Base-by-base conservation (phyloP, 1,140 invertebrate genomes). In the Lasioglossum baleicum region DNA sequence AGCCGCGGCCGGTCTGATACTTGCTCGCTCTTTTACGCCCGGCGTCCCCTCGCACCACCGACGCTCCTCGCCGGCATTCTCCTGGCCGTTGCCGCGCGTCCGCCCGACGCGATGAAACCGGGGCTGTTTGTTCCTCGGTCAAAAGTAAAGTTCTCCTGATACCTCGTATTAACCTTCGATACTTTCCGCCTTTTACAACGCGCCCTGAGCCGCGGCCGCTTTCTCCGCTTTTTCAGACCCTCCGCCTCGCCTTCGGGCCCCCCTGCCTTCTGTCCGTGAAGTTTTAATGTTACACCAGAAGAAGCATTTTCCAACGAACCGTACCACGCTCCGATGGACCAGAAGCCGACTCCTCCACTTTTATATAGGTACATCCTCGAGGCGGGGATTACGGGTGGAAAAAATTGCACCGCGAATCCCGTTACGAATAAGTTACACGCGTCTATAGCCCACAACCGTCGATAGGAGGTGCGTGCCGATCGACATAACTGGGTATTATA, bases 171-270 rank as follows among this genome's bases (percentile, higher is more conserved):
- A 75, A 80, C 48, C 22, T 44, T 75, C 74, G 53, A 67, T 81
- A 81, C 51, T 64, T 81, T 81, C 74, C 73, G 73, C 65, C 58
- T 76, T 44, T 69, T 81, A 79, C 76, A 73, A n/a, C n/a, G n/a
- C n/a, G n/a, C n/a, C n/a, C n/a, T n/a, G n/a, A 79, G n/a, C n/a
- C 15, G 44, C n/a, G 20, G 3, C 51, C 5, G 48, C 61, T 73
- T 58, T 58, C 26, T 8, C 72, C n/a, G 40, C 31, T 60, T 79
- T 73, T 64, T 73, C 66, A 44, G 65, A 2, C 2, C 40, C 31
- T 17, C 2, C 3, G 65, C n/a, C 20, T n/a, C n/a, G n/a, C n/a
- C n/a, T n/a, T n/a, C n/a, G n/a, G n/a, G n/a, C n/a, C n/a, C n/a
- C n/a, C n/a, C n/a, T n/a, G n/a, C n/a, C n/a, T n/a, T n/a, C n/a